These are phyloP conservation scores for Molossus alvarezi DNA, from an alignment of 2,797 vertebrate genomes.

Conservation along the genomic window DNA sequence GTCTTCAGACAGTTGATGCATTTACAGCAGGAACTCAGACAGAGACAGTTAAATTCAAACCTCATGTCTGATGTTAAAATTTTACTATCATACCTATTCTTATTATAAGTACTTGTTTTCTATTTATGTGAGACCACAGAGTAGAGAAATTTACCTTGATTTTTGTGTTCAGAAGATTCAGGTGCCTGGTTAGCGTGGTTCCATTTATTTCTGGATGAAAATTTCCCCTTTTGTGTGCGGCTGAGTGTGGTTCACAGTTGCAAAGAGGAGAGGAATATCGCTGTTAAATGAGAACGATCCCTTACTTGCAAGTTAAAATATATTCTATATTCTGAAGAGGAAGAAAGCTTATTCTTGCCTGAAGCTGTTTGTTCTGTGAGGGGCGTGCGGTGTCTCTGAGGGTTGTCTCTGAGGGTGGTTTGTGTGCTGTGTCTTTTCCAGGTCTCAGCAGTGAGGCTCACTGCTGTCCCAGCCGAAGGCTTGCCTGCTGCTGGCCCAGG, in stretches of 20 bases:
- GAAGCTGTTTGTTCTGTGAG: slow-evolving; percentile 49
- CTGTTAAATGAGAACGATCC: slow-evolving; percentile 4
- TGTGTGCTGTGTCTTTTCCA: not conserved
- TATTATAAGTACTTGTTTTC: slow-evolving; percentile 55
- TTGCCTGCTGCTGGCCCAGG: not conserved
- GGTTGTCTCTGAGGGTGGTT: not conserved
- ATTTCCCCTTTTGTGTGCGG: slow-evolving; percentile 47
- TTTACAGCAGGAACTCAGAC: slow-evolving; percentile 32
- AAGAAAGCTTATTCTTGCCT: slow-evolving; percentile 23
- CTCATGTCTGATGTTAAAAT: slow-evolving; percentile 55
- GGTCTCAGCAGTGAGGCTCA: not conserved
- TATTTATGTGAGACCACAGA: slow-evolving; percentile 20
- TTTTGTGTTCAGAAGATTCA: slow-evolving; percentile 73
- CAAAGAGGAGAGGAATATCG: not conserved
- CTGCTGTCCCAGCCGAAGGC: not conserved
- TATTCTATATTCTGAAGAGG: slow-evolving; percentile 53
- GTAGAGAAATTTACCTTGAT: slow-evolving; percentile 66
- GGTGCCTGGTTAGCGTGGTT: slow-evolving; percentile 68
- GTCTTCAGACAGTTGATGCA: slow-evolving; percentile 65
- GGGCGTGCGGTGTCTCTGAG: not conserved
- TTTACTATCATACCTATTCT: slow-evolving; percentile 50
- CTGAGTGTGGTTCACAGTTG: slow-evolving; percentile 50
- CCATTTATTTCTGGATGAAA: slow-evolving; percentile 73
- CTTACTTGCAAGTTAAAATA: slow-evolving; percentile 74
- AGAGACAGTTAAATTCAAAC: slow-evolving; percentile 65